Conservation (phyloP, 92 coral and sea anemone genomes). For the Porites rus region DNA sequence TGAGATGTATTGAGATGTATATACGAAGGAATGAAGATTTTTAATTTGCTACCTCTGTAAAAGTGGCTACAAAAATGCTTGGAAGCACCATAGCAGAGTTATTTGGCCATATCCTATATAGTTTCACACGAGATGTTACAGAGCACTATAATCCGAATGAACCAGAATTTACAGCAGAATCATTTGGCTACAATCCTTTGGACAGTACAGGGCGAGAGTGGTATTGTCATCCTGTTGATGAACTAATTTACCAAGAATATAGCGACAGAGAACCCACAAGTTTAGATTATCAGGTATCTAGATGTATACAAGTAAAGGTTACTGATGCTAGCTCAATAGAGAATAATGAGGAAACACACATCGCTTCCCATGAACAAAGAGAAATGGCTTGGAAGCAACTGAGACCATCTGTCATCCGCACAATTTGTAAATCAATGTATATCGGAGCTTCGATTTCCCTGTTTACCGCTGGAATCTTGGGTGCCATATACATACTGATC, state of each 20-base stretch:
- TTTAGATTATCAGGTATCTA: background rate
- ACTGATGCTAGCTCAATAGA: background rate
- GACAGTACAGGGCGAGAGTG: slow-evolving; percentile 26
- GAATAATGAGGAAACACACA: slow-evolving; percentile 4
- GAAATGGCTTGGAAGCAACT: slow-evolving; percentile 37
- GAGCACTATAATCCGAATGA: background rate
- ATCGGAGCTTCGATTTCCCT: slow-evolving; percentile 11
- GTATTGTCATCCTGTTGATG: slow-evolving; percentile 27
- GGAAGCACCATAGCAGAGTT: background rate
- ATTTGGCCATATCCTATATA: background rate
- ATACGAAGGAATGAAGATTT: background rate
- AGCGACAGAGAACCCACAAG: slow-evolving; percentile 15
- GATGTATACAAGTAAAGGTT: background rate
- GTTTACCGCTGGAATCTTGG: slow-evolving; percentile 9
- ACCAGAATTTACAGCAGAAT: background rate
- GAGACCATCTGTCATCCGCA: slow-evolving; percentile 19
- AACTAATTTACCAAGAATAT: slow-evolving; percentile 14
- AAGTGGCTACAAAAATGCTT: background rate
- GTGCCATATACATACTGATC: background rate
- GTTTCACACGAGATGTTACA: background rate
- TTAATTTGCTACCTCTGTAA: background rate
- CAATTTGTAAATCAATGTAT: slow-evolving; percentile 17
- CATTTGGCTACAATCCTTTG: slow-evolving; percentile 6
- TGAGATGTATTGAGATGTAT: too few species aligned
- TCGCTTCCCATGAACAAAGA: background rate